Base-by-base conservation (phyloP, 2,797 vertebrate species). In the Acridotheres tristis region DNA sequence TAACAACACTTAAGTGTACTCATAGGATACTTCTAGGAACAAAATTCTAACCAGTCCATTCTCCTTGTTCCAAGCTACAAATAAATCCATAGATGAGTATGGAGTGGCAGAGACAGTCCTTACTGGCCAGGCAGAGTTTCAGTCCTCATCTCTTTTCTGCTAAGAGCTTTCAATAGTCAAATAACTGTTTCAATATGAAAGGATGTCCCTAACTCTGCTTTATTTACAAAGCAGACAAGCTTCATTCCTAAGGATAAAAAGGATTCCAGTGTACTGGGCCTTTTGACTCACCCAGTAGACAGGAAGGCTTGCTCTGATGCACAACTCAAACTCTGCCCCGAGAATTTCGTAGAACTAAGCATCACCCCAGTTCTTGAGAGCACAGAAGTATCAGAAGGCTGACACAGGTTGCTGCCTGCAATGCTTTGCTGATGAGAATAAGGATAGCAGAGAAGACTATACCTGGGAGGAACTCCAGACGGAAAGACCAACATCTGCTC, bases 351-450 rank as follows among this genome's bases (percentile, higher is more conserved):
- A 51, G 61, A 74, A 40, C 34, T 67, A 34, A 65, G 34, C 30
- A 71, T 10, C 29, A 38, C 15, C 1, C 0, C 36, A 34, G 0
- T 16, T 58, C 16, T 32, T 16, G 27, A 78, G 4, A 65, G 40
- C 16, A 30, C 7, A 59, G 34, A 50, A 9, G 26, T 43, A 69
- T 9, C 68, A 69, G n/a, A 5, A 63, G 30, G 17, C 26, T 59
- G 42, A 61, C 25, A 26, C 0, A 75, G 32, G 19, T 1, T 68
- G 40, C 29, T 57, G 25, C 16, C 63, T 69, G 75, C 3, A 4
- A 18, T 10, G 42, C 53, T 18, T 1, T 16, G 1, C 54, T 68
- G 16, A 57, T 25, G 26, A 63, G 16, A 40, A 16, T 5, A 58
- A 1, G 6, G 16, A 62, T 3, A 32, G n/a, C 54, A 72, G 47